phyloP scores from a whole-genome alignment of 2,888 invertebrate species.

The Ferrisia virgata region DNA sequence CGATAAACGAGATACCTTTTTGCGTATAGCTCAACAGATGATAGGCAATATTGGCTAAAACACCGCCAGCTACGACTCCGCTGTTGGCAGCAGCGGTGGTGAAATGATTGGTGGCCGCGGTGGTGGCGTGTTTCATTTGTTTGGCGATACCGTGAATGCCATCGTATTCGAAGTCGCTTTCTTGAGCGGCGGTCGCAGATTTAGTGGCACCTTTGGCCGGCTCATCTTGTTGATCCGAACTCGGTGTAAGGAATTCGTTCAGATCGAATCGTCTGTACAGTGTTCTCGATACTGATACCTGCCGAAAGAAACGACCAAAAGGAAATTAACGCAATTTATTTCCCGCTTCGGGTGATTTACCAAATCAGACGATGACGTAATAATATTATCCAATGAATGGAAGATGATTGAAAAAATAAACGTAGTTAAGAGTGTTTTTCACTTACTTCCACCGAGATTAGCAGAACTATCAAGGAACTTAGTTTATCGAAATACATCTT shows the following conservation, averaged over 20 bases:
- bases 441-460: not conserved
- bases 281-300: not conserved
- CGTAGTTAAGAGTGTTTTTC: not conserved
- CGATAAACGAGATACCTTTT: not conserved
- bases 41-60: constrained; percentile 2
- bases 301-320: not conserved
- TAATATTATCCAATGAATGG: not conserved
- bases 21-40: not conserved
- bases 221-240: not conserved
- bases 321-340: not conserved
- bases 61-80: not conserved
- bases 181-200: not conserved
- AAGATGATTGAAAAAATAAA: not conserved
- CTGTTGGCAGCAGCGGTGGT: constrained; percentile 12
- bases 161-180: constrained; percentile 35
- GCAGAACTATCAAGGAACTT: not conserved
- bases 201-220: not conserved
- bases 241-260: not conserved
- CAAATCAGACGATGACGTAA: not conserved
- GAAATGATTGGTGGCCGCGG: not conserved
- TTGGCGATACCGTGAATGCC: not conserved
- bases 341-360: not conserved
- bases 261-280: not conserved
- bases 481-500: not conserved
- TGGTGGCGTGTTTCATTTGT: constrained; percentile 24